Evolutionary conservation across 2,113 vertebrate genomes (phyloP).

Genomic region (Perca flavescens): DNA sequence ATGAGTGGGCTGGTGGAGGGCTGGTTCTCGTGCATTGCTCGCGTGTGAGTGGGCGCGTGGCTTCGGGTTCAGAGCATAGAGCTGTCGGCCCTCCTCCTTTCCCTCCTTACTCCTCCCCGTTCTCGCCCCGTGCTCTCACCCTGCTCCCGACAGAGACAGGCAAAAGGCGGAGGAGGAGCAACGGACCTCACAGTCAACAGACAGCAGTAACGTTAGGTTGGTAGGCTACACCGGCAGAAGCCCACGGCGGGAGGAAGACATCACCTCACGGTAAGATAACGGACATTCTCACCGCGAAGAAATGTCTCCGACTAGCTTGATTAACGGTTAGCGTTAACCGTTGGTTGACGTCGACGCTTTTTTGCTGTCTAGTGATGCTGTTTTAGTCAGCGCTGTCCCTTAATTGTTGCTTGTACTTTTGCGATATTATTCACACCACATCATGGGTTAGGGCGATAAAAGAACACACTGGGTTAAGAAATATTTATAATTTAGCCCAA

Average conservation of each 20-base stretch:
- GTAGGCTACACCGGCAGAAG: slow-evolving; percentile 44
- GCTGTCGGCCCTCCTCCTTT: slow-evolving; percentile 36
- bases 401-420: slow-evolving; percentile 10
- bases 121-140: slow-evolving; percentile 26
- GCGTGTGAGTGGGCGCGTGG: slow-evolving; percentile 69
- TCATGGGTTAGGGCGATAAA: neutral
- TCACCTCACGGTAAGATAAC: slow-evolving; percentile 69
- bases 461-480: neutral
- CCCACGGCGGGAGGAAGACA: slow-evolving; percentile 30
- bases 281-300: neutral
- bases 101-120: too few species aligned
- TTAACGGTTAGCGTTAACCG: slow-evolving; percentile 11
- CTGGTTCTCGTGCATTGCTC: slow-evolving; percentile 60
- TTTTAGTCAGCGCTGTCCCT: neutral
- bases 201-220: slow-evolving; percentile 16
- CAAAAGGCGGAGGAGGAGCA: slow-evolving; percentile 76
- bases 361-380: neutral
- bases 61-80: slow-evolving; percentile 62
- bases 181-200: slow-evolving; percentile 60
- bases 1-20: slow-evolving; percentile 42
- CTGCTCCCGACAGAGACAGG: slow-evolving; percentile 57
- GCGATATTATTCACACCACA: neutral
- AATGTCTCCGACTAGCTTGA: slow-evolving; percentile 1
- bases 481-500: neutral
- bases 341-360: slow-evolving; percentile 1